A percentile compares a stretch with the other conserved stretches of the same genome.
Conservation (phyloP, 2,888 invertebrate genomes). For the Nineta flava region DNA sequence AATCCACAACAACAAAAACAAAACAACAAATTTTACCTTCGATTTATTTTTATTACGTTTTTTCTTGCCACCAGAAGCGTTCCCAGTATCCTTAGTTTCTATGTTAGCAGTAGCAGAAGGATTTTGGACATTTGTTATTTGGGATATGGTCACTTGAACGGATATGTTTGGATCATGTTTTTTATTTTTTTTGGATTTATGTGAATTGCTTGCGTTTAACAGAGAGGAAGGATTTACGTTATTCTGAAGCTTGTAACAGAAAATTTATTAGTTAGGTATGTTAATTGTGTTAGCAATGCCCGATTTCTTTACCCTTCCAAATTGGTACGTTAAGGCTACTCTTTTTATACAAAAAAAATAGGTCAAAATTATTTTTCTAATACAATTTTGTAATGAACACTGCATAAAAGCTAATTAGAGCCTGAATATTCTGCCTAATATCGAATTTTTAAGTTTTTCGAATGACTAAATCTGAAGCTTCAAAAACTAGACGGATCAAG, state of each 20-base stretch:
- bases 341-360: no score
- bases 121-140: slow-evolving; percentile 6
- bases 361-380: no score
- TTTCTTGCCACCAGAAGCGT: slow-evolving; percentile 25
- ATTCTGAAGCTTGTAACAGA: not conserved
- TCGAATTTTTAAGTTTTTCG: no score
- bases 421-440: no score
- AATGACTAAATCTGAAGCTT: no score
- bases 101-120: slow-evolving; percentile 2
- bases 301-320: no score
- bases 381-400: no score
- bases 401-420: no score
- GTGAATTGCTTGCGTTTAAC: not conserved
- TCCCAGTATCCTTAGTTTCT: slow-evolving; percentile 8
- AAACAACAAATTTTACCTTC: slow-evolving; percentile 13
- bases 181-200: slow-evolving; percentile 3
- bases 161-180: slow-evolving; percentile 8
- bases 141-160: slow-evolving; percentile 13
- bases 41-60: slow-evolving; percentile 25
- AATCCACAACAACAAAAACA: no score
- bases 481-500: no score
- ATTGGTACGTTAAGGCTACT: no score
- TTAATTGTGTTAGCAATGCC: no score
- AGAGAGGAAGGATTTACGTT: not conserved
- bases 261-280: not conserved